These are phyloP conservation scores for Semnornis frantzii DNA, from an alignment of 2,113 vertebrate species.

Conservation along the genomic window DNA sequence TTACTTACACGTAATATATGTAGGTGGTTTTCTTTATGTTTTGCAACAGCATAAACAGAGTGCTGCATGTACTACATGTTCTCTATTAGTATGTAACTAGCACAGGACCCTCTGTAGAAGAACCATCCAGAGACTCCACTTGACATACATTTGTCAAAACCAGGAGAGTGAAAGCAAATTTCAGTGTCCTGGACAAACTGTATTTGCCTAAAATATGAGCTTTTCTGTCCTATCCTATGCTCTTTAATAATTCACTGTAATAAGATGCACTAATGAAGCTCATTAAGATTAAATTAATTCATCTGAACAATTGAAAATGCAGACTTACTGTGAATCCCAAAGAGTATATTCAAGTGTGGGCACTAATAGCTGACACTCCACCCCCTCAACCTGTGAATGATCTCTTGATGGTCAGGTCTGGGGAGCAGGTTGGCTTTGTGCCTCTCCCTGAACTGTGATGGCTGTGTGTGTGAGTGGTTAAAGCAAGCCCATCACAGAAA, in stretches of 20 bases:
- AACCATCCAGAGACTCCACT: not conserved
- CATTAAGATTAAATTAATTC: not conserved
- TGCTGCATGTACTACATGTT: not conserved
- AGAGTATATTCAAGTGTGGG: not conserved
- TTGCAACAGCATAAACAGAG: not conserved
- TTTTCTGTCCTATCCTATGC: not conserved
- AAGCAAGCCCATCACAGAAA: not conserved
- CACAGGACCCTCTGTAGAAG: not conserved
- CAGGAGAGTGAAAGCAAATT: not conserved
- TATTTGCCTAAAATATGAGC: not conserved
- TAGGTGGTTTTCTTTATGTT: slow-evolving; percentile 3
- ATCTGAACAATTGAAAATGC: not conserved
- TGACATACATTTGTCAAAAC: not conserved
- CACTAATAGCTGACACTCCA: not conserved
- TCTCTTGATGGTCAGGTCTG: not conserved
- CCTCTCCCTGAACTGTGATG: not conserved
- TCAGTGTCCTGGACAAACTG: not conserved
- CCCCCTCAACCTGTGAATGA: not conserved
- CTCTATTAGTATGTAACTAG: not conserved
- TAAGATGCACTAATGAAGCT: not conserved
- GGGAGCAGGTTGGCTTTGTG: not conserved
- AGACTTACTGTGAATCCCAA: not conserved
- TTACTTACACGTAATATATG: not conserved
- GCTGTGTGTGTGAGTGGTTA: not conserved
- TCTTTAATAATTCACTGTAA: not conserved